Evolutionary conservation across 2,888 invertebrate genomes (phyloP).

Genomic region (Arrhopalites spinosus): DNA sequence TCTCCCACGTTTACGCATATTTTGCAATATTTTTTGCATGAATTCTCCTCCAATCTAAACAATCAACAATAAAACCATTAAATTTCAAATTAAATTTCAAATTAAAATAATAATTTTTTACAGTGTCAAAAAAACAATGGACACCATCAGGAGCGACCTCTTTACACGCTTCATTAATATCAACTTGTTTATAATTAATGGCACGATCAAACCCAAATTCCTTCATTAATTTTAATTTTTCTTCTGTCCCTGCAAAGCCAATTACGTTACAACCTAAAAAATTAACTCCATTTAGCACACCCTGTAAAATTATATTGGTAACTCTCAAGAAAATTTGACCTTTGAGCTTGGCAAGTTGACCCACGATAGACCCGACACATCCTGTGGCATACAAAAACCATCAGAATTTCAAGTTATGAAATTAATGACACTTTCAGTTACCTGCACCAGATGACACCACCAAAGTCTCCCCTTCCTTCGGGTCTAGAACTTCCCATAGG

Average conservation of each 20-base stretch:
- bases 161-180: conserved; percentile 54
- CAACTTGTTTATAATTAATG: conserved; percentile 72
- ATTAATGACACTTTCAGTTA: too few species aligned
- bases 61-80: too few species aligned
- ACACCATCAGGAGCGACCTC: conserved; percentile 68
- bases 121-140: conserved; percentile 79
- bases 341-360: conserved; percentile 77
- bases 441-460: conserved; percentile 77
- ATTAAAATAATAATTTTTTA: too few species aligned
- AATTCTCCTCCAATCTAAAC: conserved; percentile 75
- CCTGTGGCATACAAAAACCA: conserved; percentile 58
- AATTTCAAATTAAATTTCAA: too few species aligned
- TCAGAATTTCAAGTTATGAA: too few species aligned
- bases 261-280: conserved; percentile 67
- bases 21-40: conserved; percentile 65
- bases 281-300: background rate
- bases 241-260: conserved; percentile 73
- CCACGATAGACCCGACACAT: conserved; percentile 76
- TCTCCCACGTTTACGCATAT: conserved; percentile 69
- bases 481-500: conserved; percentile 71
- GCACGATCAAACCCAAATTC: conserved; percentile 70
- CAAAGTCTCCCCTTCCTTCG: conserved; percentile 73
- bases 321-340: conserved; percentile 59
- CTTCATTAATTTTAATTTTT: conserved; percentile 72
- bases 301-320: too few species aligned